phyloP scores from a whole-genome alignment of 2,888 invertebrate species.

The Graphium colonna region DNA sequence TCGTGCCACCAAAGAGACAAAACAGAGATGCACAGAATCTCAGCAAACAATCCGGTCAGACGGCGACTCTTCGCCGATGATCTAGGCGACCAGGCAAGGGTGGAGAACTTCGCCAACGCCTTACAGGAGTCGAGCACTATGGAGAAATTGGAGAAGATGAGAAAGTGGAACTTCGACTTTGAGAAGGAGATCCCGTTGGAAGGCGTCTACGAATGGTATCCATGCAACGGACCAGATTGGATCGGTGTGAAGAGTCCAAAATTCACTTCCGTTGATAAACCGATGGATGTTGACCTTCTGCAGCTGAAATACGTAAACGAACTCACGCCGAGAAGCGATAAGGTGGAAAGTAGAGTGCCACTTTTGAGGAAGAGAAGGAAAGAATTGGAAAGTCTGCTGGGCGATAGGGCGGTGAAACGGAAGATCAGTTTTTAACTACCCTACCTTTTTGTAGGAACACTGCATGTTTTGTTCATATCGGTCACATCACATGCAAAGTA shows the following conservation, averaged over 20 bases:
- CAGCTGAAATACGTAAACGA: conserved; percentile 42
- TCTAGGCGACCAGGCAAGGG: conserved; percentile 44
- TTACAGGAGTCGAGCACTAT: conserved; percentile 43
- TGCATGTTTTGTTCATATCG: too few relatives aligned
- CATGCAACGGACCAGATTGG: conserved; percentile 37
- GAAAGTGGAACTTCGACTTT: conserved; percentile 80
- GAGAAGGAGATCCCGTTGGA: conserved; percentile 59
- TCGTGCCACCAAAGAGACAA: conserved; percentile 40
- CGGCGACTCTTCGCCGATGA: conserved; percentile 59
- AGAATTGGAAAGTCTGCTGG: conserved; percentile 23
- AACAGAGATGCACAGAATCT: conserved; percentile 47
- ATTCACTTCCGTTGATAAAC: conserved; percentile 14
- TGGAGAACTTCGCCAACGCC: conserved; percentile 48
- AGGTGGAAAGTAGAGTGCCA: conserved; percentile 30
- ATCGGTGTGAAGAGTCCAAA: conserved; percentile 31
- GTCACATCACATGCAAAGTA: background rate
- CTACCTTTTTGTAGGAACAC: conserved; percentile 25
- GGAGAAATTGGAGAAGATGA: conserved; percentile 45
- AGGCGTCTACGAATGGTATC: conserved; percentile 73
- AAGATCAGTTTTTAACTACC: conserved; percentile 40
- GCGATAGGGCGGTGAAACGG: conserved; percentile 38
- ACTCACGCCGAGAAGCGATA: conserved; percentile 43
- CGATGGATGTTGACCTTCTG: conserved; percentile 27
- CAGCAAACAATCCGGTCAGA: conserved; percentile 47
- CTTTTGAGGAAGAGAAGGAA: conserved; percentile 40